phyloP scores from a whole-genome alignment of 2,113 vertebrate genomes.

The Pipra filicauda region DNA sequence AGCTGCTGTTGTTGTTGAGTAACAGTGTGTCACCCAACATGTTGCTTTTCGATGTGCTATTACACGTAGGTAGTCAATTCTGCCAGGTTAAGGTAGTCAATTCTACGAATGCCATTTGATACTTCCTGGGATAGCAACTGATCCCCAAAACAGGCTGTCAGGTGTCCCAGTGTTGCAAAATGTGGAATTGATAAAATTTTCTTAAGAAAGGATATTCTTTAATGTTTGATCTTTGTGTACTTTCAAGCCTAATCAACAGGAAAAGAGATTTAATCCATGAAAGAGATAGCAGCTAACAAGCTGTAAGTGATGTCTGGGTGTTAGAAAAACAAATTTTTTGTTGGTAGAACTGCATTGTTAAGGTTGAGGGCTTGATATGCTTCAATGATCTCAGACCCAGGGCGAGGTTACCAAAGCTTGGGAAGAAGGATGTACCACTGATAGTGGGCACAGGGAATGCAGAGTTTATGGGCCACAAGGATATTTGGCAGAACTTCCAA shows the following conservation, averaged over 20 bases:
- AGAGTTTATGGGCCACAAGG: neutral
- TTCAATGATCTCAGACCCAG: neutral
- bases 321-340: neutral
- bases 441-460: neutral
- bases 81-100: neutral
- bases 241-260: neutral
- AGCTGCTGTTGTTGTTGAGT: neutral
- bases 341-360: neutral
- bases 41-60: neutral
- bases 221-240: neutral
- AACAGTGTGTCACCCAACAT: neutral
- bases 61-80: neutral
- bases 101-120: neutral
- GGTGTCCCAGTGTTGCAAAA: neutral
- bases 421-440: neutral
- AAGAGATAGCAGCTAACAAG: neutral
- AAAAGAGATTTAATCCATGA: neutral
- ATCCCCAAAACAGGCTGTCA: neutral
- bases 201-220: neutral
- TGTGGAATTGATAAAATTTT: neutral
- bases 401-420: neutral
- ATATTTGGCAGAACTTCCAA: neutral
- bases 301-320: neutral
- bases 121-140: neutral
- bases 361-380: neutral